Evolutionary conservation across 2,113 vertebrate species (phyloP), one percentile per base, ranked within the genome.

Genomic region (Jaculus jaculus): DNA sequence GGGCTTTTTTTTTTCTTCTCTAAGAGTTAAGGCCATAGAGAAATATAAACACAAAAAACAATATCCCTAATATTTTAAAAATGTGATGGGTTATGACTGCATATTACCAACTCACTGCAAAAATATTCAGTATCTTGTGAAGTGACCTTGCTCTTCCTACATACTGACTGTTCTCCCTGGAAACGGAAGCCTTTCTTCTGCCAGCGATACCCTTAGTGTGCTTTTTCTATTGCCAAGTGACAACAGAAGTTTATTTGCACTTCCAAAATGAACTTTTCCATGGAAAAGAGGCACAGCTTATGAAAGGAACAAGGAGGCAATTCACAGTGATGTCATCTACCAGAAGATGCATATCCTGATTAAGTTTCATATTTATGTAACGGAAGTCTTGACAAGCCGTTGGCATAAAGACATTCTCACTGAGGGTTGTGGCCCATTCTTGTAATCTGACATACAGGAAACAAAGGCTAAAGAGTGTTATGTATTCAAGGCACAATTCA

Each of bases 341-440:
- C 63, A n/a, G 42, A 73, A 54, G 42, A 42, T 63, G 30, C 58
- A 47, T 47, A 47, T 87, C 37, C 37, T 75, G 91, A 81, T 84
- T 91, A 72, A 80, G 80, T 91, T 84, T 92, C 21, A 84, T n/a
- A 34, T 61, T 4, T 82, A 83, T 79, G 51, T 81, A n/a, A 34
- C 23, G 82, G 20, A 92, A 61, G 37, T 47, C 10, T 91, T 42
- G 68, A 80, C 34, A 93, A 94, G 16, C 21, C 61, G 71, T 60
- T 83, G 72, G 16, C 28, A 30, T 60, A 12, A 83, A 84, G 68
- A 30, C 28, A 30, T 24, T 39, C 60, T 81, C 58, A 39, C 17
- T 63, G 16, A 23, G 1, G 9, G 23, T 28, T 23, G n/a, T 8
- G 23, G n/a, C n/a, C 39, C 61, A 34, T 12, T 26, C 3, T 16